Evolutionary conservation across 1,140 invertebrate genomes (phyloP).

Genomic region (Leptinotarsa lineolata): DNA sequence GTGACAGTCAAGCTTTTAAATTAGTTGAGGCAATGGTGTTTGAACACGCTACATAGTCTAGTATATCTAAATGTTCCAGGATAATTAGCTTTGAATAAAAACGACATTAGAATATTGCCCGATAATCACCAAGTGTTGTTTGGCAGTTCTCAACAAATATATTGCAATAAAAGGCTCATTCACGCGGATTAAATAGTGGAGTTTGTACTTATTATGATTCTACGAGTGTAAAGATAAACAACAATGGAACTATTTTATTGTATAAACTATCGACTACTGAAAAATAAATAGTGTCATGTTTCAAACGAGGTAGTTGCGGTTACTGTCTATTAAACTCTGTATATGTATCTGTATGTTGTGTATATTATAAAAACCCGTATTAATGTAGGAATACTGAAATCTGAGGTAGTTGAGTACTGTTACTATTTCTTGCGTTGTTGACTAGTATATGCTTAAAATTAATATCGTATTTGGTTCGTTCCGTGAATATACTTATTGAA

Average conservation of each 20-base stretch:
- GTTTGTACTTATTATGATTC: slow-evolving; percentile 10
- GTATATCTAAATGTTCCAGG: no score
- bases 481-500: slow-evolving; percentile 1
- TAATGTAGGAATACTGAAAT: slow-evolving; percentile 26
- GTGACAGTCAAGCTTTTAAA: no score
- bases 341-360: slow-evolving; percentile 5
- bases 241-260: slow-evolving; percentile 13
- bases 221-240: slow-evolving; percentile 11
- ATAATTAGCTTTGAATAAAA: no score
- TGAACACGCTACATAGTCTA: no score
- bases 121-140: no score
- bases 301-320: slow-evolving; percentile 29
- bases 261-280: slow-evolving; percentile 20
- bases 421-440: slow-evolving; percentile 22
- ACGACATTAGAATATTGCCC: no score
- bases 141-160: not conserved
- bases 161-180: not conserved
- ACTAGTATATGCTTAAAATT: slow-evolving; percentile 30
- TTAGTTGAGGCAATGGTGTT: no score
- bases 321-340: not conserved
- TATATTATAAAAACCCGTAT: slow-evolving; percentile 22
- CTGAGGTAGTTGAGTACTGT: slow-evolving; percentile 24
- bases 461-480: slow-evolving; percentile 26
- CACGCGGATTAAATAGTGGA: not conserved
- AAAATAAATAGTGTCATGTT: slow-evolving; percentile 33